These are phyloP conservation scores for Aphelenchoides avenae DNA, from an alignment of 1,140 invertebrate species.

Conservation along the genomic window DNA sequence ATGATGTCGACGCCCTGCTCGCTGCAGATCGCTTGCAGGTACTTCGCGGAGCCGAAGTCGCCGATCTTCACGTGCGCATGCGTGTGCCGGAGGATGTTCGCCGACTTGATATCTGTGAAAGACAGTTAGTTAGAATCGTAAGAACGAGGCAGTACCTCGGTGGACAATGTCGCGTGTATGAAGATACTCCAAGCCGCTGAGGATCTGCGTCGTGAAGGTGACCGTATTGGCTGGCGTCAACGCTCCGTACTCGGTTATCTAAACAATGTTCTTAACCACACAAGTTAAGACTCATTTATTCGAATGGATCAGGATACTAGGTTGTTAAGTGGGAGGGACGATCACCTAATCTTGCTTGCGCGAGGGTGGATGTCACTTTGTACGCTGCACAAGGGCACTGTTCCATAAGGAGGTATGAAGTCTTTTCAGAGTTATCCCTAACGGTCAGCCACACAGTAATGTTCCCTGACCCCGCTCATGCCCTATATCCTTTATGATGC, in stretches of 20 bases:
- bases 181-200: conserved; percentile 33
- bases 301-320: no score
- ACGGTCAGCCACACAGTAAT: no score
- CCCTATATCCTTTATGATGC: no score
- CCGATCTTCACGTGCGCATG: conserved; percentile 43
- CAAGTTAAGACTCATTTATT: no score
- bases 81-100: no score
- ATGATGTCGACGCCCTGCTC: conserved; percentile 41
- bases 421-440: background rate
- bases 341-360: no score
- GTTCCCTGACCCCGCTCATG: no score
- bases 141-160: conserved; percentile 45
- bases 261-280: no score
- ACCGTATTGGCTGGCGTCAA: conserved; percentile 24
- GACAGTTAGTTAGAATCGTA: no score
- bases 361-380: no score
- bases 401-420: background rate
- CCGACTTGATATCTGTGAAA: no score
- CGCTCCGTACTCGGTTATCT: conserved; percentile 46
- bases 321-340: no score
- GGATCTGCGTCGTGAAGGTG: conserved; percentile 33
- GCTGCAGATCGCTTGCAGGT: conserved; percentile 43
- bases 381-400: background rate
- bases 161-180: conserved; percentile 34
- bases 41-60: conserved; percentile 41